Evolutionary conservation across 2,113 vertebrate genomes (phyloP).

Genomic region (Charina bottae): DNA sequence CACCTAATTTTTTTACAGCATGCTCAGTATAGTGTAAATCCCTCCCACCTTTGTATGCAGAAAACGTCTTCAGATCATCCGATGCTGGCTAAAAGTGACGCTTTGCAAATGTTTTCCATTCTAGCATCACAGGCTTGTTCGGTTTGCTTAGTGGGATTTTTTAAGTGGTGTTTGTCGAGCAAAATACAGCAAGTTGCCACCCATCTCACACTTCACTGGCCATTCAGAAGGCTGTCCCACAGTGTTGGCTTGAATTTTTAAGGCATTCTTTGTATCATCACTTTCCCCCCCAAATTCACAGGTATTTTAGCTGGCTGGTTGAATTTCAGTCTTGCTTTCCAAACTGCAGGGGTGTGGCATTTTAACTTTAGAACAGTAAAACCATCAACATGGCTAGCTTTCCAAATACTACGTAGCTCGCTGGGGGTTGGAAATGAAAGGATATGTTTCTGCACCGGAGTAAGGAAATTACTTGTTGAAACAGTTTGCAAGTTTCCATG

Average conservation of each 20-base stretch:
- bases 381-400: neutral
- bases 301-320: slow-evolving; percentile 44
- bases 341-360: slow-evolving; percentile 27
- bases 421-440: neutral
- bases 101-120: neutral
- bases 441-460: neutral
- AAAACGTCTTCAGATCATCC: neutral
- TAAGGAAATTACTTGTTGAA: neutral
- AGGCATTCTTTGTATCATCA: slow-evolving; percentile 47
- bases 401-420: no score
- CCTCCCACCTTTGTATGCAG: neutral
- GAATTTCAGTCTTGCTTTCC: slow-evolving; percentile 43
- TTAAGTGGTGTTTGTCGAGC: neutral
- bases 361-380: slow-evolving; percentile 15
- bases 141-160: neutral
- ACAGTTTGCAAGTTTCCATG: neutral
- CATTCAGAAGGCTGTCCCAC: slow-evolving; percentile 31
- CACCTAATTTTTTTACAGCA: neutral
- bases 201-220: neutral
- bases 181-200: neutral
- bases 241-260: slow-evolving; percentile 54
- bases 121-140: neutral
- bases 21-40: neutral
- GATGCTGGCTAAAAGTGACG: neutral
- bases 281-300: slow-evolving; percentile 36